These are phyloP conservation scores for Apogon hyalosoma DNA, from an alignment of 2,797 vertebrate genomes.

Conservation along the genomic window DNA sequence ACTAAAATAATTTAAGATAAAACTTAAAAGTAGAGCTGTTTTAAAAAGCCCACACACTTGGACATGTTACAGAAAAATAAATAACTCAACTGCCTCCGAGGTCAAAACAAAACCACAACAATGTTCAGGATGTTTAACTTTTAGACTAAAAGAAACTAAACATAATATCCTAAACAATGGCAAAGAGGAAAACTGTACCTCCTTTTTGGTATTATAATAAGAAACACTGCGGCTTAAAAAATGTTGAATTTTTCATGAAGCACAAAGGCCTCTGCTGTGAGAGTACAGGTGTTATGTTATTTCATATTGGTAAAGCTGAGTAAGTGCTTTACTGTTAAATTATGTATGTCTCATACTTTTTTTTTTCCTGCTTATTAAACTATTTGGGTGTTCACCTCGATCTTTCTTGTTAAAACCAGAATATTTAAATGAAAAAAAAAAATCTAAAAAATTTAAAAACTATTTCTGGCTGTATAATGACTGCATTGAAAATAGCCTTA, in stretches of 20 bases:
- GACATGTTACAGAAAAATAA: conserved; percentile 5
- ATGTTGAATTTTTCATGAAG: conserved; percentile 72
- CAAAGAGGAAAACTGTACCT: conserved; percentile 31
- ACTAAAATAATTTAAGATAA: no score
- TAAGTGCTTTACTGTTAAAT: conserved; percentile 69
- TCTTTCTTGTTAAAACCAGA: conserved; percentile 15
- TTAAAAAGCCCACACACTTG: no score
- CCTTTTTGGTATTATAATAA: conserved; percentile 52
- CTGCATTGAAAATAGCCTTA: conserved; percentile 16
- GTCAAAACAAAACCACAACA: conserved; percentile 20
- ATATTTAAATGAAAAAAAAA: background rate
- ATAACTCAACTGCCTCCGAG: conserved; percentile 25
- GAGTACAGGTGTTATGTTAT: conserved; percentile 61
- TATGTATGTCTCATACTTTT: conserved; percentile 50
- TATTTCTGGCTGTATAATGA: conserved; percentile 14
- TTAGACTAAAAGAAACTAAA: conserved; percentile 23
- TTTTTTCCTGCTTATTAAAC: conserved; percentile 52
- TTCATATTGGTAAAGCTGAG: conserved; percentile 58
- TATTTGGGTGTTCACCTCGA: conserved; percentile 34
- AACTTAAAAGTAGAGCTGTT: no score
- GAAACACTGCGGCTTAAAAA: conserved; percentile 44
- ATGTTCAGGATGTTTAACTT: background rate
- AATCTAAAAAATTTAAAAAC: conserved; percentile 27
- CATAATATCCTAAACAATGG: conserved; percentile 14
- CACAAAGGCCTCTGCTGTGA: conserved; percentile 31